Evolutionary conservation across 2,113 vertebrate genomes (phyloP).

Genomic region (Toxostoma redivivum): DNA sequence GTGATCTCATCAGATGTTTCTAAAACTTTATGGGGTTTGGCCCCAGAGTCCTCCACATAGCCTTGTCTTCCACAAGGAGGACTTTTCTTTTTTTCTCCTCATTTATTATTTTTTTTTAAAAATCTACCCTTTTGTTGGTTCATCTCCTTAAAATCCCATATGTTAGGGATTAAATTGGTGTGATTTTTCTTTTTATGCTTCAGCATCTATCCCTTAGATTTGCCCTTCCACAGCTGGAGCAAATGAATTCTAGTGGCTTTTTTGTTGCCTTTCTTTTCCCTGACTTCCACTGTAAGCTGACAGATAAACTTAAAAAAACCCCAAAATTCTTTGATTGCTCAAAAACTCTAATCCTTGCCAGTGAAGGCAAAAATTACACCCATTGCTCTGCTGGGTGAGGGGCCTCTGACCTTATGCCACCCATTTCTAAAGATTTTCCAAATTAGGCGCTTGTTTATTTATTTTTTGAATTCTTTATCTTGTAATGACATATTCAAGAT

Average conservation of each 20-base stretch:
- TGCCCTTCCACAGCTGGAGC: neutral
- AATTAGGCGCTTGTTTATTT: neutral
- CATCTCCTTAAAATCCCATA: neutral
- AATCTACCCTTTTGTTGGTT: neutral
- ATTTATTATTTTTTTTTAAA: too few species aligned
- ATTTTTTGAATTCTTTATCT: neutral
- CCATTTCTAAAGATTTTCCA: neutral
- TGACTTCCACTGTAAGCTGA: neutral
- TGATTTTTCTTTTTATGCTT: neutral
- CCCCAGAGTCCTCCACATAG: neutral
- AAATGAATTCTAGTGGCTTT: neutral
- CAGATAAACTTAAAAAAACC: neutral
- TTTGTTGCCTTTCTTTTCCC: neutral
- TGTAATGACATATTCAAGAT: neutral
- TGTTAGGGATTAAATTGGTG: neutral
- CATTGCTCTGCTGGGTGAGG: neutral
- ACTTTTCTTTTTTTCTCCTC: rapidly evolving
- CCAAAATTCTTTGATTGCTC: neutral
- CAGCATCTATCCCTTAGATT: neutral
- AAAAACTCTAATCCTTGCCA: neutral
- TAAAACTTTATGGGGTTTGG: neutral
- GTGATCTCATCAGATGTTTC: neutral
- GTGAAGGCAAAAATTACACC: neutral
- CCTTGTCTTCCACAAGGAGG: neutral
- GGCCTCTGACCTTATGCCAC: neutral